Conservation (phyloP, 2,888 invertebrate species). For the Sphaeridia pumilis region DNA sequence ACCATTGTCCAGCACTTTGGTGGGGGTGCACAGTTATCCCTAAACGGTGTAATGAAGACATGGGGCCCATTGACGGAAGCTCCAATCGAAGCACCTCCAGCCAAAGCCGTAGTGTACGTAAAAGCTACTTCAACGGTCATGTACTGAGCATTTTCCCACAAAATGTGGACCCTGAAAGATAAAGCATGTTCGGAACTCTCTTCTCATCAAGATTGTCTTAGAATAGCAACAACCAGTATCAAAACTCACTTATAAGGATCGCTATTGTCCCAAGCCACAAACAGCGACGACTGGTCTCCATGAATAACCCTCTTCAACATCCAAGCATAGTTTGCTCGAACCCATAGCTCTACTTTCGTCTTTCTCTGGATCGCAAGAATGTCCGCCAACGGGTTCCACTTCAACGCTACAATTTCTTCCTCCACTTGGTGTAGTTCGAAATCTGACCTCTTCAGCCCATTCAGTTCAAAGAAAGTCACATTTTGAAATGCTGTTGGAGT, state of each 20-base stretch:
- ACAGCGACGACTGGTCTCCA: neutral
- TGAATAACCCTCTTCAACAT: conserved; percentile 27
- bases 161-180: conserved; percentile 27
- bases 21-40: conserved; percentile 33
- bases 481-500: conserved; percentile 12
- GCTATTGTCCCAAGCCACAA: conserved; percentile 22
- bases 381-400: conserved; percentile 30
- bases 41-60: conserved; percentile 29
- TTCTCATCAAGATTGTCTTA: too few relatives aligned
- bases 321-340: conserved; percentile 33
- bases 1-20: conserved; percentile 29
- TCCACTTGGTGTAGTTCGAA: conserved; percentile 19
- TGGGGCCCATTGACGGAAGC: conserved; percentile 28
- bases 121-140: conserved; percentile 22
- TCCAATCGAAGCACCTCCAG: conserved; percentile 26
- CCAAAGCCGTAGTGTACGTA: conserved; percentile 19
- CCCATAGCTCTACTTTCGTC: conserved; percentile 29
- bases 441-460: conserved; percentile 30
- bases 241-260: conserved; percentile 21
- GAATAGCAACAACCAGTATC: too few relatives aligned
- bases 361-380: conserved; percentile 23
- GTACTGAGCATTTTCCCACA: conserved; percentile 19
- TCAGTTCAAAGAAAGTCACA: conserved; percentile 30
- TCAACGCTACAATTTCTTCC: conserved; percentile 14
- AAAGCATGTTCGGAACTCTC: too few relatives aligned